Conservation (phyloP, 2,113 vertebrate species). For the Osmerus mordax region DNA sequence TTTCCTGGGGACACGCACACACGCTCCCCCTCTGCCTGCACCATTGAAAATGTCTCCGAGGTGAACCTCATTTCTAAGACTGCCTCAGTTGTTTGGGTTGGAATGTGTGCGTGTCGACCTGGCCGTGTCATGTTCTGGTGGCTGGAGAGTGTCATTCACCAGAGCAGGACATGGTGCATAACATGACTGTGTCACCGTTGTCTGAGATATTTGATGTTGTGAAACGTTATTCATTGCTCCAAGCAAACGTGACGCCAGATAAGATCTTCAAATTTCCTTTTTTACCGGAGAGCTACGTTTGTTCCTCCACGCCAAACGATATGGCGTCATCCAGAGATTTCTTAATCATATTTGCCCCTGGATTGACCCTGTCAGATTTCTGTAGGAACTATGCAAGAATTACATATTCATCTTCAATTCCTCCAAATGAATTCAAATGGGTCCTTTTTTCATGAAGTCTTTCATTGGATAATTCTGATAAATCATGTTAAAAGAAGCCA, state of each 20-base stretch:
- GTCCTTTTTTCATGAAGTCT: slow-evolving; percentile 33
- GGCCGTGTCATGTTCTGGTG: no score
- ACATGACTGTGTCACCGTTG: no score
- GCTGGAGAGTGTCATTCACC: no score
- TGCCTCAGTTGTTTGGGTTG: no score
- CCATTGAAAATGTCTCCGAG: no score
- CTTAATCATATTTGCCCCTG: background rate
- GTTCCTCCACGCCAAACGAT: background rate
- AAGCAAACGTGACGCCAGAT: background rate
- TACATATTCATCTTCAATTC: slow-evolving; percentile 35
- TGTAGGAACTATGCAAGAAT: slow-evolving; percentile 29
- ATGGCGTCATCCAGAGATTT: background rate
- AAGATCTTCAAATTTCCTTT: slow-evolving; percentile 5
- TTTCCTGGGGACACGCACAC: no score
- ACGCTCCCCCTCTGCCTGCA: no score
- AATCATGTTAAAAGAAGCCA: slow-evolving; percentile 79
- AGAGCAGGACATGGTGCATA: no score
- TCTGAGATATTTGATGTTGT: background rate
- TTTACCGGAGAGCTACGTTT: background rate
- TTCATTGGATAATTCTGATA: slow-evolving; percentile 78
- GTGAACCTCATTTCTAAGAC: no score
- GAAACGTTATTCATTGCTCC: background rate
- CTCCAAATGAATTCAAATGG: slow-evolving; percentile 47
- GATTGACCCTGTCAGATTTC: background rate
- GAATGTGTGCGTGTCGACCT: no score